Base-by-base conservation (phyloP, 2,888 invertebrate species). In the Patella depressa region DNA sequence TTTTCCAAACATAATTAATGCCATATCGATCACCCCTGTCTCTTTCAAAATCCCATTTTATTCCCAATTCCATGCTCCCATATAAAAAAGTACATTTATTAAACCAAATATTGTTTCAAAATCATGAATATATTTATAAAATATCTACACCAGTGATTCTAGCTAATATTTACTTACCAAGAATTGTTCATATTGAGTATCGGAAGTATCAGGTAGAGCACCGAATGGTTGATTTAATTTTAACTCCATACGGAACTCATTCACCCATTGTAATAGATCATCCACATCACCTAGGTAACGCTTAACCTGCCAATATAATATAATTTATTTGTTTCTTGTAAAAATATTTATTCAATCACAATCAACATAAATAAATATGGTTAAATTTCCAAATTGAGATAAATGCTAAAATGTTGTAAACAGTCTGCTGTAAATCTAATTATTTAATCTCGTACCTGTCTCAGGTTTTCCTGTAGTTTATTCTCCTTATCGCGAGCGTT, bases 201-300 rank as follows among this genome's bases (percentile, higher is more conserved):
- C 87, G 12, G 90, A 88, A 17, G 90, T 89, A 55, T 91, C 90
- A 12, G 90, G 90, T 57, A 91, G 84, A 45, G 91, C 91, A 15
- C 91, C 90, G 81, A 91, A 88, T 4, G 91, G 90, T 14, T 87
- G 81, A 11, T 88, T 86, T 19, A 86, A 84, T 76, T 89, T 89
- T 24, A 91, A 84, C 70, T 90, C 87, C 34, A 83, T 84, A 19
- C 89, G 77, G 74, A 91, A 86, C 34, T 91, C 90, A 72, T 85
- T 86, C 17, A 90, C 81, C 88, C 89, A 89, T n/a, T 88, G 86
- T 59, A 90, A 81, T 77, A 87, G 82, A 74, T 90, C 90, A 78
- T 91, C 91, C 7, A 91, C 86, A 53, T 90, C 90, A 12, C 90
- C 91, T 45, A 90, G 85, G 82, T 88, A 91, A 65, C 87, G 89